Evolutionary conservation across 2,888 invertebrate species (phyloP), one percentile per base, ranked within the genome.

Genomic region (Drosophila histrio): DNA sequence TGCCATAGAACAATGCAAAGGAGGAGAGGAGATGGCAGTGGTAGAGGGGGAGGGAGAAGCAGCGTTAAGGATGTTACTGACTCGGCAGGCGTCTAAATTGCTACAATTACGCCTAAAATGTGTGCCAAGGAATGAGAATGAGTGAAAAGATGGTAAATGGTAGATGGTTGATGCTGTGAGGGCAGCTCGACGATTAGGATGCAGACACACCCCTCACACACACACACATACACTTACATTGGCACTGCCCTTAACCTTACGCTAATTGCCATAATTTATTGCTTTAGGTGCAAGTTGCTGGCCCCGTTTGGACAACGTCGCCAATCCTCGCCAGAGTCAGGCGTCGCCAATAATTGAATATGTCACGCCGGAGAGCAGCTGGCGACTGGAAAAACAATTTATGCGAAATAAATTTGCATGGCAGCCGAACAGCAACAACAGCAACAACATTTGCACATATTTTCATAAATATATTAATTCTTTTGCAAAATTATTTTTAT

Each of bases 41-140:
- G 15, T 7, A 9, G n/a, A 19, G 54, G 41, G 43, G 38, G 50
- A 30, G 28, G 62, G 15, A 41, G 46, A 26, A 36, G n/a, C n/a
- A 47, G 52, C 57, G 46, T 36, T 68, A 74, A 60, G 76, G 76
- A 65, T 65, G 72, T 70, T 61, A 61, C 65, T 60, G 59, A 57
- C 57, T 62, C 28, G 73, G 69, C 72, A 72, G 78, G 73, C 76
- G 76, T 76, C 84, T 78, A 86, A 84, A 85, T 85, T 88, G 88
- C 84, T 88, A 85, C 84, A 85, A 85, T 85, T 85, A 85, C 87
- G 84, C 76, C 86, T 86, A 78, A 85, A 85, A 85, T 82, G 84
- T 84, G 84, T 86, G 78, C 83, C 84, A 63, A 71, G 59, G 67
- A 56, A 49, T 28, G 49, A 41, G 21, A n/a, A 24, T n/a, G 30